phyloP scores from a whole-genome alignment of 2,113 vertebrate species.

The Camelus dromedarius region DNA sequence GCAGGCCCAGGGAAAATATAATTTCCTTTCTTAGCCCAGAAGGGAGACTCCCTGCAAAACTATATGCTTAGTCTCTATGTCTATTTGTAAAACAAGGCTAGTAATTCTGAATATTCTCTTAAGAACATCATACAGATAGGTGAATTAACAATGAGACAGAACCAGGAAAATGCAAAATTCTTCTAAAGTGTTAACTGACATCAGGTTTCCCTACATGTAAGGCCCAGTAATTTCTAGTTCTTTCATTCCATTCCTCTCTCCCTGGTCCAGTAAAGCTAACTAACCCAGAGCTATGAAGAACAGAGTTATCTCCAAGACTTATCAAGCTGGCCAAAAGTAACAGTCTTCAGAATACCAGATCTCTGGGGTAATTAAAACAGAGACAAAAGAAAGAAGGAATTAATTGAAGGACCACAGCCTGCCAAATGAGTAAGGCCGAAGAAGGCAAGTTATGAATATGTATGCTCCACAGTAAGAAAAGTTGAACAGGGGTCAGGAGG shows the following conservation, averaged over 20 bases:
- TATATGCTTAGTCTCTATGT: neutral
- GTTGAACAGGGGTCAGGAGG: neutral
- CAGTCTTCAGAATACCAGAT: neutral
- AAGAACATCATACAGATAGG: neutral
- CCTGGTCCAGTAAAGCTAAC: neutral
- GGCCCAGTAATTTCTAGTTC: neutral
- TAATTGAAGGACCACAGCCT: conserved; percentile 6
- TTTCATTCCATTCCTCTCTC: neutral
- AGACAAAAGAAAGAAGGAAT: conserved; percentile 60
- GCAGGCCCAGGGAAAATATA: neutral
- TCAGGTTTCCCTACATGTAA: neutral
- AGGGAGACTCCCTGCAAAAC: neutral
- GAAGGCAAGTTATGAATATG: neutral
- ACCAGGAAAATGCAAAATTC: conserved; percentile 26
- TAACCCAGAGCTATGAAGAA: fast-evolving
- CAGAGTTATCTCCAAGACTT: conserved; percentile 27
- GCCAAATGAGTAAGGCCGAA: neutral
- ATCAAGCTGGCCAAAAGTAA: neutral
- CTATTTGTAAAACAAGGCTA: conserved; percentile 43
- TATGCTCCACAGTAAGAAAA: neutral
- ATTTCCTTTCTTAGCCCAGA: neutral
- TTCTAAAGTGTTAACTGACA: conserved; percentile 54
- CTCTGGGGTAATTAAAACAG: conserved; percentile 65
- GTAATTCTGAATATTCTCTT: conserved; percentile 30
- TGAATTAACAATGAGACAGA: conserved; percentile 22